Evolutionary conservation across 2,888 invertebrate genomes (phyloP).

Genomic region (Archips crataeganus): DNA sequence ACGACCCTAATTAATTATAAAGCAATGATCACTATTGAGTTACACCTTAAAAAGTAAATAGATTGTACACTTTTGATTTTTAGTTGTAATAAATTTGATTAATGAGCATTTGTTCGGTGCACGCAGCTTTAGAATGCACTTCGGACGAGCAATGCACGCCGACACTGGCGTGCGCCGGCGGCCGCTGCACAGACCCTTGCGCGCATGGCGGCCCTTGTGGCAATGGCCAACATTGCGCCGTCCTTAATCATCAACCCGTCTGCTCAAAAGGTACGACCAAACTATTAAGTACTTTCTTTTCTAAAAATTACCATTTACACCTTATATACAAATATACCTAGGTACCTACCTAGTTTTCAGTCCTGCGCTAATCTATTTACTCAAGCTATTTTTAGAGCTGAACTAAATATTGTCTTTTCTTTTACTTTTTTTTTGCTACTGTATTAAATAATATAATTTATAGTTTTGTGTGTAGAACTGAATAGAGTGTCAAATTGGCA

Average conservation of each 20-base stretch:
- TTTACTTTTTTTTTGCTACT: no score
- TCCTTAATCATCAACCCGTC: constrained; percentile 93
- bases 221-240: constrained; percentile 91
- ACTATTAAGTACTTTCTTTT: background rate
- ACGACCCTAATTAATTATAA: background rate
- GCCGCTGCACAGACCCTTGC: constrained; percentile 94
- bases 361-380: no score
- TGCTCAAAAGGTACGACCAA: constrained; percentile 89
- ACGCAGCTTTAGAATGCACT: constrained; percentile 92
- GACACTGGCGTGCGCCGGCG: constrained; percentile 92
- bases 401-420: no score
- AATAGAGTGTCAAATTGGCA: no score
- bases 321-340: no score
- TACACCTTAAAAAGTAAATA: background rate
- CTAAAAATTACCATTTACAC: background rate
- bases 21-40: background rate
- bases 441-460: no score
- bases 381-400: no score
- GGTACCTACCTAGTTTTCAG: no score
- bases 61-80: background rate
- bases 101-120: constrained; percentile 47
- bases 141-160: constrained; percentile 92
- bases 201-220: constrained; percentile 90
- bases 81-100: constrained; percentile 9
- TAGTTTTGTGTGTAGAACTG: no score